Base-by-base conservation (phyloP, 2,888 invertebrate species). In the Timandra comae region DNA sequence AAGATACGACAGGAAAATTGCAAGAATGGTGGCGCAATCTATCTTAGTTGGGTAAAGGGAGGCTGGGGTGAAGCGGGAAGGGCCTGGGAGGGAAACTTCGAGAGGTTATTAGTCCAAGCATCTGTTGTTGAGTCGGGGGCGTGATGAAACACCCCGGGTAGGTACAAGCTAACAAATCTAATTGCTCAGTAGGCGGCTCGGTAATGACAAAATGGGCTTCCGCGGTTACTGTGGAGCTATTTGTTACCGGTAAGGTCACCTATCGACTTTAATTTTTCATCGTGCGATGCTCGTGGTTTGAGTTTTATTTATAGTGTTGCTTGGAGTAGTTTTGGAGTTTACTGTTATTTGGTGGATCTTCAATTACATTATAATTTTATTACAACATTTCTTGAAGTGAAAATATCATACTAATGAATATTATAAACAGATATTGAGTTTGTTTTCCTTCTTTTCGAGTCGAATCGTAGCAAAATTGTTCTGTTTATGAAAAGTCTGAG, bases 1-100 rank as follows among this genome's bases (percentile, higher is more conserved):
- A 90, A 92, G 92, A 92, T 93, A 93, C 93, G 93, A 93, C 93
- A 93, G 93, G 92, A 92, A 93, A 93, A 93, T 93, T 93, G 93
- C 93, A 93, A 93, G 93, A 93, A 93, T 93, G 93, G 91, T 91
- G 91, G 91, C 90, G 92, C 91, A 91, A 93, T 93, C 92, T 92
- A 93, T 93, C 93, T 93, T 90, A 90, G 90, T 90, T 90, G 90
- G 88, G 87, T 87, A 86, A 73, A 75, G 81, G 77, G 76, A 74
- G 80, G 72, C 68, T 72, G 54, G 56, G 72, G 80, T n/a, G n/a
- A n/a, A n/a, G 73, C 56, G 65, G 63, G 58, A 59, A 67, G 67
- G 60, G 63, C 74, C 71, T n/a, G 60, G 59, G 68, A 76, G 79
- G 80, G 84, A 76, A 85, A 85, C 86, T 86, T 86, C 81, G 86